phyloP scores from a whole-genome alignment of 2,113 vertebrate genomes.

The Mus musculus region GRCm39 chr1:38156001-38156500 shows the following conservation, averaged over 20 bases:
- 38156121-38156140: background rate
- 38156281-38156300: background rate
- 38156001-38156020: background rate
- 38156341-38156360: background rate
- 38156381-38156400: no score
- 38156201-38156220: background rate
- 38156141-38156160: background rate
- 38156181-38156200: background rate
- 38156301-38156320: background rate
- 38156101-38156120: background rate
- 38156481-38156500: background rate
- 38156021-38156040: background rate
- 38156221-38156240: background rate
- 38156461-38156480: no score
- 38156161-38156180: background rate
- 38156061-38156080: background rate
- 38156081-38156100: background rate
- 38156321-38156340: background rate
- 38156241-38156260: conserved; percentile 2
- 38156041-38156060: background rate
- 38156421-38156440: no score
- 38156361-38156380: no score
- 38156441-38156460: no score
- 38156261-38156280: background rate
- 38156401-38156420: no score